Conservation (phyloP, 2,888 invertebrate genomes). For the Calameuta idolon region DNA sequence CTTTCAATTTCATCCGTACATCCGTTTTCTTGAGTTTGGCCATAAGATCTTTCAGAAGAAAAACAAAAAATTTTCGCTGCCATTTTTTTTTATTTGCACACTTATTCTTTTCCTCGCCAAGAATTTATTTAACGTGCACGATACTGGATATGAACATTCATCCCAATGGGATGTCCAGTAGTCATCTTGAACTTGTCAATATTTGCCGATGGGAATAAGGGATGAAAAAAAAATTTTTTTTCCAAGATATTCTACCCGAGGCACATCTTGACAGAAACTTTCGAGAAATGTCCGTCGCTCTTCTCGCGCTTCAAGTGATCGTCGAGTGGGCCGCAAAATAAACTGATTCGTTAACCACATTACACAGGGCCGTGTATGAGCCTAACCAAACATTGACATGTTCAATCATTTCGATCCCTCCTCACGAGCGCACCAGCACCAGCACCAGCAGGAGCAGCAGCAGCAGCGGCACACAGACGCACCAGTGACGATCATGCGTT, state of each 20-base stretch:
- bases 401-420: conserved; percentile 56
- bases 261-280: not conserved
- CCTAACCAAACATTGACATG: conserved; percentile 66
- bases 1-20: not conserved
- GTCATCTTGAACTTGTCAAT: not conserved
- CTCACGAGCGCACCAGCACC: conserved; percentile 6
- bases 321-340: conserved; percentile 44
- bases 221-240: not conserved
- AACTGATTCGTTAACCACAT: conserved; percentile 60
- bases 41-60: not conserved
- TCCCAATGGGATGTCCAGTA: not conserved
- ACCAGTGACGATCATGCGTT: conserved; percentile 39
- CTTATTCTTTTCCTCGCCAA: not conserved
- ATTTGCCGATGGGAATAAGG: not conserved
- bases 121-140: not conserved
- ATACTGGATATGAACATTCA: not conserved
- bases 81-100: not conserved
- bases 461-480: conserved; percentile 26
- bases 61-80: not conserved
- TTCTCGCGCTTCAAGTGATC: not conserved
- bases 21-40: not conserved
- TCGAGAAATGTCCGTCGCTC: not conserved
- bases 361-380: conserved; percentile 44
- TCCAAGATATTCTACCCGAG: not conserved
- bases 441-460: conserved; percentile 9